Evolutionary conservation across 1,140 invertebrate species (phyloP).

Genomic region (Zaprionus gabonicus): DNA sequence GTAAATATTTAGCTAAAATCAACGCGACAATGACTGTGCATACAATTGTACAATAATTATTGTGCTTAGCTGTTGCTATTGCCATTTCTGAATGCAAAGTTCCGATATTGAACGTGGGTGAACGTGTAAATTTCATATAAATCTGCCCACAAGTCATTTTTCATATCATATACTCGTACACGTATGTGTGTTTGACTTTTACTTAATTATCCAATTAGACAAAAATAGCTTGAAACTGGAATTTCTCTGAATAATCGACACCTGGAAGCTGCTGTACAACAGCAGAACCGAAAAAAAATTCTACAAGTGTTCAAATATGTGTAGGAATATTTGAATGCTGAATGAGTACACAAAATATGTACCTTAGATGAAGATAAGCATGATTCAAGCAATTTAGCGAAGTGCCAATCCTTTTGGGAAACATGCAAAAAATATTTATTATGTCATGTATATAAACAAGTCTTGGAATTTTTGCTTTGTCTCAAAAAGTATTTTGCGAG

Average conservation of each 20-base stretch:
- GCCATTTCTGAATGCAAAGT: slow-evolving; percentile 39
- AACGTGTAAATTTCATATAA: slow-evolving; percentile 31
- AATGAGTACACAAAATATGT: slow-evolving; percentile 8
- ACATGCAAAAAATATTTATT: slow-evolving; percentile 21
- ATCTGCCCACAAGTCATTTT: slow-evolving; percentile 29
- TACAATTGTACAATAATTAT: slow-evolving; percentile 25
- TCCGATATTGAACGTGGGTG: slow-evolving; percentile 24
- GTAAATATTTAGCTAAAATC: not conserved
- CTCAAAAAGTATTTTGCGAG: no score
- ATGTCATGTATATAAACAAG: slow-evolving; percentile 8
- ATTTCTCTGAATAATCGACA: slow-evolving; percentile 45
- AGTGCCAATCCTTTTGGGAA: slow-evolving; percentile 22
- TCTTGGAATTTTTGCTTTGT: not conserved
- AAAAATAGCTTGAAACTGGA: slow-evolving; percentile 35
- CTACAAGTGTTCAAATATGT: slow-evolving; percentile 16
- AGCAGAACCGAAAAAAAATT: slow-evolving; percentile 45
- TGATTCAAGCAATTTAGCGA: slow-evolving; percentile 16
- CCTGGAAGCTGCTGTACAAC: slow-evolving; percentile 40
- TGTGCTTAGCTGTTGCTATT: slow-evolving; percentile 23
- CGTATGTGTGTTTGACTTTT: not conserved
- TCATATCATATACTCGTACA: not conserved
- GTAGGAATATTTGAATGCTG: slow-evolving; percentile 20
- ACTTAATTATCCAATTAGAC: slow-evolving; percentile 24
- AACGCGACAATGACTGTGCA: slow-evolving; percentile 19
- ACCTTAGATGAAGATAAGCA: slow-evolving; percentile 13